These are phyloP conservation scores for Melanotaenia trifasciata DNA, from an alignment of 2,797 vertebrate species.

Conservation along the genomic window DNA sequence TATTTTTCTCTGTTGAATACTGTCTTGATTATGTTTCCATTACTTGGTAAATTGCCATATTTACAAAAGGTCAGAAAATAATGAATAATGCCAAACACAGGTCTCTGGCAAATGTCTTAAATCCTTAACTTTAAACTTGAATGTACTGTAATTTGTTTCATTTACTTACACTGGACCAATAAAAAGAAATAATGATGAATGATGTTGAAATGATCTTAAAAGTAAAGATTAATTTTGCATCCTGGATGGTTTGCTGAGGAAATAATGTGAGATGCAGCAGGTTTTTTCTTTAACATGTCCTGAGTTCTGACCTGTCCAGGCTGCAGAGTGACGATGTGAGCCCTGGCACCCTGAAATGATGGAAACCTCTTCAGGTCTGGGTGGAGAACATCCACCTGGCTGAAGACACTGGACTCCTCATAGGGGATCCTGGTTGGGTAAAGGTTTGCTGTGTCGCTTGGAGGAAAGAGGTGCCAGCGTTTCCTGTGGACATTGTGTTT, in stretches of 20 bases:
- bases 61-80: too few relatives aligned
- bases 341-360: slow-evolving; percentile 79
- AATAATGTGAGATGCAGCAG: neutral
- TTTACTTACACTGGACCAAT: too few relatives aligned
- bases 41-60: too few relatives aligned
- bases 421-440: slow-evolving; percentile 97
- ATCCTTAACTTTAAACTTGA: neutral
- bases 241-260: neutral
- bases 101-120: neutral
- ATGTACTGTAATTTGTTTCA: neutral
- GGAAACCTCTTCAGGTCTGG: slow-evolving; percentile 89
- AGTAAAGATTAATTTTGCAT: neutral
- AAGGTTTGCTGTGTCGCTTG: slow-evolving; percentile 87
- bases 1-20: too few relatives aligned
- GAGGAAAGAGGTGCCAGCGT: slow-evolving; percentile 94
- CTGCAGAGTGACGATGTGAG: slow-evolving; percentile 85
- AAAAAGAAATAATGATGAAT: neutral
- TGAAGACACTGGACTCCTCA: slow-evolving; percentile 98
- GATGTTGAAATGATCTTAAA: neutral
- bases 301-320: slow-evolving; percentile 90
- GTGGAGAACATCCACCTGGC: slow-evolving; percentile 87
- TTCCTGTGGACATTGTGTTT: slow-evolving; percentile 81
- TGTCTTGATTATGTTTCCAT: too few relatives aligned
- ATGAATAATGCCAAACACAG: too few relatives aligned
- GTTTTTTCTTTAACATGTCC: neutral